phyloP scores from a whole-genome alignment of 2,113 vertebrate genomes.

The Passerina amoena region DNA sequence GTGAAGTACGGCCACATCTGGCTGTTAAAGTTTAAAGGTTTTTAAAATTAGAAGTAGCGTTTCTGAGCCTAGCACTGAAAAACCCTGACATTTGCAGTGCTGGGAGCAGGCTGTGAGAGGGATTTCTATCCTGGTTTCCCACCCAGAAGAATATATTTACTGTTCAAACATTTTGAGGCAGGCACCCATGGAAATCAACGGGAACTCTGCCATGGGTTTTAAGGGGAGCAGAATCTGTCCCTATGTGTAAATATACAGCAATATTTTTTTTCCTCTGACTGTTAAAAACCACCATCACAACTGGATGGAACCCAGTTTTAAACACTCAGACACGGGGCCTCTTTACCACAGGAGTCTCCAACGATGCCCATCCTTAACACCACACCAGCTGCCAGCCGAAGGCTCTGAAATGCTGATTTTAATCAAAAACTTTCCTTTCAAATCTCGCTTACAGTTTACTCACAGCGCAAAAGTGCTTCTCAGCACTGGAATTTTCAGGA shows the following conservation, averaged over 20 bases:
- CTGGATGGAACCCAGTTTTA: conserved; percentile 41
- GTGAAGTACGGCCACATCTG: conserved; percentile 9
- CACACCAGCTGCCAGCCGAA: conserved; percentile 4
- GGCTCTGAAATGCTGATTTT: conserved; percentile 60
- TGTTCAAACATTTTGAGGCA: conserved; percentile 56
- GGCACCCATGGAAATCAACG: conserved; percentile 48
- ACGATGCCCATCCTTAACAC: conserved; percentile 39
- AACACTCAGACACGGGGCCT: conserved; percentile 26
- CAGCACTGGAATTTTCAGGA: conserved; percentile 64
- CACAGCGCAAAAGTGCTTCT: conserved; percentile 61
- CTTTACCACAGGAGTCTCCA: conserved; percentile 34
- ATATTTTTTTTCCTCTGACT: conserved; percentile 37
- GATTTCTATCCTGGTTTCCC: conserved; percentile 56
- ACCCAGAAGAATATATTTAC: conserved; percentile 65
- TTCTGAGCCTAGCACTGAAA: not conserved
- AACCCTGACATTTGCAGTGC: conserved; percentile 33
- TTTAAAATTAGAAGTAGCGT: conserved; percentile 32
- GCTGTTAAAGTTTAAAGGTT: conserved; percentile 28
- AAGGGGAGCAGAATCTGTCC: conserved; percentile 54
- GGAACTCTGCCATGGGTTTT: conserved; percentile 55
- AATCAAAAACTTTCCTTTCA: conserved; percentile 63
- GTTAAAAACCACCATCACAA: conserved; percentile 53
- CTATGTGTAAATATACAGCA: conserved; percentile 21
- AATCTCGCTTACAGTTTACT: conserved; percentile 57
- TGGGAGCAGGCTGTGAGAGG: conserved; percentile 43